These are phyloP conservation scores for Argyra leucocephala DNA, from an alignment of 2,888 invertebrate genomes.

Conservation along the genomic window DNA sequence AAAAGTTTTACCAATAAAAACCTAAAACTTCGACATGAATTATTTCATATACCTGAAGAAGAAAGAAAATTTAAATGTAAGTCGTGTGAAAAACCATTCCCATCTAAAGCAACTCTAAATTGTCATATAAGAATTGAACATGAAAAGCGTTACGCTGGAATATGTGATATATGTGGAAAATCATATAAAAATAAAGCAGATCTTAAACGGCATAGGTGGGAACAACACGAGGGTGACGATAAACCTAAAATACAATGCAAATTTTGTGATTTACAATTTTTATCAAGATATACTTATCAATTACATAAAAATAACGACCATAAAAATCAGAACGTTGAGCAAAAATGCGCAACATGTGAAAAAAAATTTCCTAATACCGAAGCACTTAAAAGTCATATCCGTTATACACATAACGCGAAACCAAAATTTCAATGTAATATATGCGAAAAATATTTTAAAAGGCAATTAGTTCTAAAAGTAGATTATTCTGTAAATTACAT, in stretches of 20 bases:
- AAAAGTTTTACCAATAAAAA: constrained; percentile 1
- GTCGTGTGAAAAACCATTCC: not conserved
- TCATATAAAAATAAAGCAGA: not conserved
- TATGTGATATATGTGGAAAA: constrained; percentile 38
- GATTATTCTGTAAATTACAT: not conserved
- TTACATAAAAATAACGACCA: not conserved
- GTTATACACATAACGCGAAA: constrained; percentile 36
- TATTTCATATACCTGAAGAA: not conserved
- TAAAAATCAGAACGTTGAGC: not conserved
- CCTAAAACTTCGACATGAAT: not conserved
- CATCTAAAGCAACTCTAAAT: not conserved
- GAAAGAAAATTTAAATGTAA: not conserved
- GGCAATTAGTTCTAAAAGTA: constrained; percentile 37
- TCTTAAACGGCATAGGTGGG: not conserved
- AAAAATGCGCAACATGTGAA: not conserved
- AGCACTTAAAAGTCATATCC: constrained; percentile 38
- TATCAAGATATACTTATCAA: not conserved
- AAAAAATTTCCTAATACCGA: constrained; percentile 36
- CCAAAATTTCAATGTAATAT: constrained; percentile 36
- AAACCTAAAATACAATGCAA: not conserved
- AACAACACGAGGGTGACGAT: not conserved
- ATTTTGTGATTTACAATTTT: not conserved
- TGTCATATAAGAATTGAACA: not conserved
- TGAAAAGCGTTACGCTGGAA: constrained; percentile 14
- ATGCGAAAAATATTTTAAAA: constrained; percentile 40